Evolutionary conservation across 2,888 invertebrate species (phyloP).

Genomic region (Rhopalosiphum nymphaeae): DNA sequence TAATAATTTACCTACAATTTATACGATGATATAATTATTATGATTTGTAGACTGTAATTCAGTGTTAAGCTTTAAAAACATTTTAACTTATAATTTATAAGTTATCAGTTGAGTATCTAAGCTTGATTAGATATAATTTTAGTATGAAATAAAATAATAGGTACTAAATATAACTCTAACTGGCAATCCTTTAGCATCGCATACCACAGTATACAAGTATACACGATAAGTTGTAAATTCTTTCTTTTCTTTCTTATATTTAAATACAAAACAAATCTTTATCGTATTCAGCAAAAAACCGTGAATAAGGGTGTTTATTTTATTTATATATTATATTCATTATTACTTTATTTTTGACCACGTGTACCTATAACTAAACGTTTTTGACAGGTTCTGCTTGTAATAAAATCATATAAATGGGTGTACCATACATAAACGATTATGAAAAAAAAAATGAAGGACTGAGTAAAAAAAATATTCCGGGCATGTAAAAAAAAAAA

Average conservation of each 20-base stretch:
- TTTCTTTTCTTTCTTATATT: constrained; percentile 2
- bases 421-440: constrained; percentile 40
- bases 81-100: neutral
- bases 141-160: neutral
- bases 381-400: constrained; percentile 52
- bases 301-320: constrained; percentile 39
- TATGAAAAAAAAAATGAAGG: constrained; percentile 62
- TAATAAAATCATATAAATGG: constrained; percentile 52
- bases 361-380: constrained; percentile 34
- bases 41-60: neutral
- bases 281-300: neutral
- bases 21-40: neutral
- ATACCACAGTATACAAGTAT: neutral
- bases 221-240: constrained; percentile 44
- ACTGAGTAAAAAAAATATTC: constrained; percentile 45
- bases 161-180: neutral
- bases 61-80: neutral
- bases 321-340: constrained; percentile 21
- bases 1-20: neutral
- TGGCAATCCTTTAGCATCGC: neutral
- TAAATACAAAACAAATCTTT: constrained; percentile 45
- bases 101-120: neutral
- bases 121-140: neutral
- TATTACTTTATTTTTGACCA: constrained; percentile 26
- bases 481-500: constrained; percentile 42